A percentile compares a stretch with the other conserved stretches of the same genome.
Conservation (phyloP, 2,888 invertebrate species). For the Apodemia mormo region DNA sequence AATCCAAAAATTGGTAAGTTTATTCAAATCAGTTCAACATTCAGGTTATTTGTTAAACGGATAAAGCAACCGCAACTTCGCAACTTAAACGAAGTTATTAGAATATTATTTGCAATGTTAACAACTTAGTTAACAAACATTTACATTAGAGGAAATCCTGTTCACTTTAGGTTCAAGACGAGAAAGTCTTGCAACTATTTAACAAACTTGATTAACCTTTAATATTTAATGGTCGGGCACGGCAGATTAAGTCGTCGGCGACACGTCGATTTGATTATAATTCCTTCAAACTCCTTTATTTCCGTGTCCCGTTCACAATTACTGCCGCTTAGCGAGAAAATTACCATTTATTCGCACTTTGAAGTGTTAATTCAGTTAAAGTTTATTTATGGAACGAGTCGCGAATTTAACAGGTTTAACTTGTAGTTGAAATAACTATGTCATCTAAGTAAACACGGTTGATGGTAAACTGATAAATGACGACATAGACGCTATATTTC, state of each 20-base stretch:
- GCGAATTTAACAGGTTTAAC: slow-evolving; percentile 50
- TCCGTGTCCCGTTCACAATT: slow-evolving; percentile 50
- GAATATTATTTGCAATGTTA: slow-evolving; percentile 15
- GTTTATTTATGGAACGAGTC: slow-evolving; percentile 54
- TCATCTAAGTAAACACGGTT: slow-evolving; percentile 42
- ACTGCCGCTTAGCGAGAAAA: slow-evolving; percentile 52
- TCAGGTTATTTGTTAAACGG: background rate
- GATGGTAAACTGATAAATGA: slow-evolving; percentile 46
- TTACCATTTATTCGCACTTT: slow-evolving; percentile 53
- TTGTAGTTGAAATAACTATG: slow-evolving; percentile 47
- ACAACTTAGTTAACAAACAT: slow-evolving; percentile 15
- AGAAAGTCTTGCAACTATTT: slow-evolving; percentile 16
- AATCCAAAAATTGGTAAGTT: slow-evolving; percentile 3
- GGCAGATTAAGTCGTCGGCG: slow-evolving; percentile 48
- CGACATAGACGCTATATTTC: slow-evolving; percentile 48
- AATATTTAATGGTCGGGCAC: slow-evolving; percentile 27
- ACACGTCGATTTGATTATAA: slow-evolving; percentile 43
- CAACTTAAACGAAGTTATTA: background rate
- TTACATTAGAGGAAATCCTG: slow-evolving; percentile 12
- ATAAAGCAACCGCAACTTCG: slow-evolving; percentile 1
- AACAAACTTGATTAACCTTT: slow-evolving; percentile 30
- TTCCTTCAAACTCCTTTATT: slow-evolving; percentile 41
- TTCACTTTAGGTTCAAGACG: background rate
- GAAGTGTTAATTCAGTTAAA: slow-evolving; percentile 60
- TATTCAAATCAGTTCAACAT: slow-evolving; percentile 3